These are phyloP conservation scores for Endotricha flammealis DNA, from an alignment of 2,888 invertebrate species.

Conservation along the genomic window DNA sequence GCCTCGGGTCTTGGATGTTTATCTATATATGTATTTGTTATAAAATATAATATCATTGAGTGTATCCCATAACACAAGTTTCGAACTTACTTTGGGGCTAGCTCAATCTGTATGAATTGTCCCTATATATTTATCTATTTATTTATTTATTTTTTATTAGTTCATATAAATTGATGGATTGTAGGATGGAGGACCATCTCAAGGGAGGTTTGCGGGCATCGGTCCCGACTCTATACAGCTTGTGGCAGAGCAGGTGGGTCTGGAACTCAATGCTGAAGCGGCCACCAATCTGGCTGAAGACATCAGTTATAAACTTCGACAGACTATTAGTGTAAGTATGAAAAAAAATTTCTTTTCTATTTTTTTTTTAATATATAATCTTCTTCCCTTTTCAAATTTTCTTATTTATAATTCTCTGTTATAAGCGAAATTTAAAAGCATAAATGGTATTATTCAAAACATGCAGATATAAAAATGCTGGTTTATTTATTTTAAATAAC, in stretches of 20 bases:
- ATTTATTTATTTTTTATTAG: too few species aligned
- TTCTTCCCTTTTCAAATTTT: not conserved
- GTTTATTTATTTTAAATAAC: too few species aligned
- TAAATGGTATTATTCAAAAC: too few species aligned
- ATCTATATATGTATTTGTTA: not conserved
- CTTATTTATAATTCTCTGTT: too few species aligned
- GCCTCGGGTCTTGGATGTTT: too few species aligned
- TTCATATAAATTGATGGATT: too few species aligned
- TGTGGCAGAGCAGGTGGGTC: constrained; percentile 65
- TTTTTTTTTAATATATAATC: not conserved
- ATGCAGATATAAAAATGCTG: too few species aligned
- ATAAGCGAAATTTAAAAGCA: too few species aligned
- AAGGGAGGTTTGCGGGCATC: constrained; percentile 68
- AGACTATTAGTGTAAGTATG: constrained; percentile 64
- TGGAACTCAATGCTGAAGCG: constrained; percentile 60
- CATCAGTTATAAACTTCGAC: constrained; percentile 70
- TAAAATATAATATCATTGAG: not conserved
- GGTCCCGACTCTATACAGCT: constrained; percentile 64
- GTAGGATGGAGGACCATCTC: constrained; percentile 58
- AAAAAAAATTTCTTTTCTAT: not conserved
- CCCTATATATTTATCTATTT: too few species aligned
- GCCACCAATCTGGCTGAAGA: constrained; percentile 69
- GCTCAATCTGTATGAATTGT: too few species aligned
- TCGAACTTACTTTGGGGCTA: too few species aligned
- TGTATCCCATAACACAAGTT: too few species aligned